Percentiles rank a stretch among this genome's conserved stretches.
Evolutionary conservation across 2,888 invertebrate genomes (phyloP).

Genomic region (Selenia dentaria): DNA sequence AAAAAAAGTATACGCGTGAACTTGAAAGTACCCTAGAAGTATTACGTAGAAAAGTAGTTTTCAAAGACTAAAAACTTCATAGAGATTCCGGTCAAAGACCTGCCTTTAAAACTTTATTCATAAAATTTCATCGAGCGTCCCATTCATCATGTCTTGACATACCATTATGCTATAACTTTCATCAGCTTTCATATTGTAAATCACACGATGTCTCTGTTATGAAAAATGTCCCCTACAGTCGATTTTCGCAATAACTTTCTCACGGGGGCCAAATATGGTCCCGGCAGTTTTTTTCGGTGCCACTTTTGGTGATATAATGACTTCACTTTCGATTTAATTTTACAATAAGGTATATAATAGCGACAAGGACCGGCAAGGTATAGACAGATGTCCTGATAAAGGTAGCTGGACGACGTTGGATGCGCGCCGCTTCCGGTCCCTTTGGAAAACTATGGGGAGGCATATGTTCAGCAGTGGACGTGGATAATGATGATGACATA

Average conservation of each 20-base stretch:
- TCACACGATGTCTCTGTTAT: conserved; percentile 24
- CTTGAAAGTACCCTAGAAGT: too few species aligned
- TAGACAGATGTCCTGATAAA: too few species aligned
- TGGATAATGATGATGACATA: too few species aligned
- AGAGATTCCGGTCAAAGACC: too few species aligned
- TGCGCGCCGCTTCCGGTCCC: too few species aligned
- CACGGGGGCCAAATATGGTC: conserved; percentile 14
- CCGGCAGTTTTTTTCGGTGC: conserved; percentile 4
- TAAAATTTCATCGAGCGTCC: neutral
- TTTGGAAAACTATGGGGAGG: too few species aligned
- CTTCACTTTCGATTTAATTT: conserved; percentile 6
- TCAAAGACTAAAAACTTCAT: too few species aligned
- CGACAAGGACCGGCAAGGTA: too few species aligned
- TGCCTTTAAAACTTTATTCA: neutral
- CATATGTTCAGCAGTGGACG: too few species aligned
- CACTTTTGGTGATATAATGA: conserved; percentile 8
- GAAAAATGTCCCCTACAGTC: conserved; percentile 16
- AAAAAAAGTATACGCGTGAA: too few species aligned
- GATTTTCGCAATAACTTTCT: conserved; percentile 17
- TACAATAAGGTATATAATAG: conserved; percentile 1
- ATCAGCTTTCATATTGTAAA: conserved; percentile 31
- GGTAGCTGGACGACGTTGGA: too few species aligned
- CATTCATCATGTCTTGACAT: conserved; percentile 6
- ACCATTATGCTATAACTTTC: conserved; percentile 26
- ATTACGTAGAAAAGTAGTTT: too few species aligned